Conservation (phyloP, 2,797 vertebrate species). For the Odontamblyopus lacepedii region DNA sequence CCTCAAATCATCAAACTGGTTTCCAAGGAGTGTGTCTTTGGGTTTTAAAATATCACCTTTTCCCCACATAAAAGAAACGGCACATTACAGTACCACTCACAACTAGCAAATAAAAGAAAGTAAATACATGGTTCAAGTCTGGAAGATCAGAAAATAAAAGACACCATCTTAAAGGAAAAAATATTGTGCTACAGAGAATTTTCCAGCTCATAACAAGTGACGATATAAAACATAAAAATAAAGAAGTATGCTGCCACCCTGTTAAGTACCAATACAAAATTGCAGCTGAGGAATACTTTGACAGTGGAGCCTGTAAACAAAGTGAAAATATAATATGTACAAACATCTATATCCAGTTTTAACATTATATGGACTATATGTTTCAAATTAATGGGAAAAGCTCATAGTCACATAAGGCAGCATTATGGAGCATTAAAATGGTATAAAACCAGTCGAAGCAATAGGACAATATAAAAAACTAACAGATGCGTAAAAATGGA, state of each 20-base stretch:
- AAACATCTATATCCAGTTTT: constrained; percentile 6
- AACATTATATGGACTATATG: background rate
- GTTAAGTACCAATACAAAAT: constrained; percentile 11
- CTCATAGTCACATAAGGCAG: background rate
- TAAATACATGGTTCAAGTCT: background rate
- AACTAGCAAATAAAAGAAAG: constrained; percentile 3
- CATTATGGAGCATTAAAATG: constrained; percentile 8
- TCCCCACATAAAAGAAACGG: constrained; percentile 27
- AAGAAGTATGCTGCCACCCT: constrained; percentile 9
- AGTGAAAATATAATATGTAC: constrained; percentile 9
- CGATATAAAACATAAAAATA: constrained; percentile 17
- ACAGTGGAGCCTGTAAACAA: constrained; percentile 36
- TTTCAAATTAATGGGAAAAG: constrained; percentile 18
- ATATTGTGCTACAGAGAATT: constrained; percentile 18
- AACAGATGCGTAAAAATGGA: constrained; percentile 47
- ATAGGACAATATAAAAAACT: constrained; percentile 18
- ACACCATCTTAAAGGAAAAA: background rate
- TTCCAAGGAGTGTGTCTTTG: constrained; percentile 40
- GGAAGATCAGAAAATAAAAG: constrained; percentile 3
- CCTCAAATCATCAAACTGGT: constrained; percentile 41
- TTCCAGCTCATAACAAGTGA: constrained; percentile 30
- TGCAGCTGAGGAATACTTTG: constrained; percentile 24
- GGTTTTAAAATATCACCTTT: constrained; percentile 44
- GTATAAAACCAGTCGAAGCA: constrained; percentile 8
- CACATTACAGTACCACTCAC: constrained; percentile 18